Evolutionary conservation across 1,140 invertebrate genomes (phyloP).

Genomic region (Neodiprion pinetum): DNA sequence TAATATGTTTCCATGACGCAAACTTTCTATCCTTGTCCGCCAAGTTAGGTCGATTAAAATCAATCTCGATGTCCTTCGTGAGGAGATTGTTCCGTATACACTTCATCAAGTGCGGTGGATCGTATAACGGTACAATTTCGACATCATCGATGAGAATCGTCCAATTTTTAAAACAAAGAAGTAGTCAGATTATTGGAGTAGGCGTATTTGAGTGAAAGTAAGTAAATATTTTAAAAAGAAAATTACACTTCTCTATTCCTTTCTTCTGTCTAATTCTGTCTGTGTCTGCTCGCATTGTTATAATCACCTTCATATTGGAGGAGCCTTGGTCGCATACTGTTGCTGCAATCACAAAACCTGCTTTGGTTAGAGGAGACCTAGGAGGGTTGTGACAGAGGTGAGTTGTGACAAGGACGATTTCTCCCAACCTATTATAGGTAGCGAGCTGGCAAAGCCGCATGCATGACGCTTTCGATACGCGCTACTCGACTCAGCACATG

Average conservation of each 20-base stretch:
- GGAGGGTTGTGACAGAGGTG: too few relatives aligned
- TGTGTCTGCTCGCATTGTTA: background rate
- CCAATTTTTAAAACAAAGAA: too few relatives aligned
- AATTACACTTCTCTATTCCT: too few relatives aligned
- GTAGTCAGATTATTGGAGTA: too few relatives aligned
- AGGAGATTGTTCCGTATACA: constrained; percentile 26
- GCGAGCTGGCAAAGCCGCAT: too few relatives aligned
- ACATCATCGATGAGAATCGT: constrained; percentile 20
- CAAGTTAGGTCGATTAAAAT: background rate
- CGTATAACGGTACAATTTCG: constrained; percentile 23
- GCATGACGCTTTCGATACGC: too few relatives aligned
- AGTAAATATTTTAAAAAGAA: too few relatives aligned
- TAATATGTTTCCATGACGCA: background rate
- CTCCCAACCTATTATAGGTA: too few relatives aligned
- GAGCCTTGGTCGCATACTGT: constrained; percentile 20
- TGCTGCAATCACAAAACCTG: constrained; percentile 4
- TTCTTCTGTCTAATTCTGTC: background rate
- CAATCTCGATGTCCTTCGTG: constrained; percentile 21
- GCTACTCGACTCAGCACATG: too few relatives aligned
- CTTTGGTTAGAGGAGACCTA: too few relatives aligned
- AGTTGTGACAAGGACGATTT: too few relatives aligned
- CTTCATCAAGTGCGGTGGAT: constrained; percentile 26
- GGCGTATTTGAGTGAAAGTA: too few relatives aligned
- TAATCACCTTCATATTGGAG: background rate
- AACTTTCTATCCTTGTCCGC: background rate